Base-by-base conservation (phyloP, 2,797 vertebrate species). In the Clarias pachynema region DNA sequence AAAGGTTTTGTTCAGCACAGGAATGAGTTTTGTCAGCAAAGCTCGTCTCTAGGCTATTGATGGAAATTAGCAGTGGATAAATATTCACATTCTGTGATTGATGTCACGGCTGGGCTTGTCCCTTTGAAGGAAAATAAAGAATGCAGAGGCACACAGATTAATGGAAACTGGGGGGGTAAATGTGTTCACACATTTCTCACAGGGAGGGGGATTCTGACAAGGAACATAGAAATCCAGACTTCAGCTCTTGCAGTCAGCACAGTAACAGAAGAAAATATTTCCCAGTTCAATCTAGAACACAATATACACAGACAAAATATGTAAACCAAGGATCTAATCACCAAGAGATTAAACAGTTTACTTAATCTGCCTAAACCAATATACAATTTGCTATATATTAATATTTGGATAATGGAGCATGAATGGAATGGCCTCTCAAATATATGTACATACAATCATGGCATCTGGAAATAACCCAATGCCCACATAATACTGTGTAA, bases 1-100 rank as follows among this genome's bases (percentile, higher is more conserved):
- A 92, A 93, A 93, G 91, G 92, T 94, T 95, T 93, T 94, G 93
- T 93, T 94, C 92, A 85, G 93, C 87, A 85, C 91, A 94, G 94
- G 94, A 95, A 95, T 94, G 94, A 93, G 94, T 95, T 95, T 95
- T 95, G 93, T 95, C 94, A 95, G 94, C 93, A 94, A 96, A 95
- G 94, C 94, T 92, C 92, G 93, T 95, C 94, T 95, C 93, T 92
- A 93, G 94, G 94, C 95, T 94, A 95, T 94, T 95, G 94, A 94
- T 94, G 93, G 93, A 95, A 96, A 96, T 95, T 95, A 95, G 94
- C 91, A 89, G 87, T 89, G 91, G 93, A 94, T 95, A 95, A 95
- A 95, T 95, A 95, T 94, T 95, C 94, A 88, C 93, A 94, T 95
- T 93, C 93, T 87, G 89, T 95, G 94, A 95, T 95, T 95, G 94